These are phyloP conservation scores for Aphis craccivora DNA, from an alignment of 1,140 invertebrate species.

Conservation along the genomic window DNA sequence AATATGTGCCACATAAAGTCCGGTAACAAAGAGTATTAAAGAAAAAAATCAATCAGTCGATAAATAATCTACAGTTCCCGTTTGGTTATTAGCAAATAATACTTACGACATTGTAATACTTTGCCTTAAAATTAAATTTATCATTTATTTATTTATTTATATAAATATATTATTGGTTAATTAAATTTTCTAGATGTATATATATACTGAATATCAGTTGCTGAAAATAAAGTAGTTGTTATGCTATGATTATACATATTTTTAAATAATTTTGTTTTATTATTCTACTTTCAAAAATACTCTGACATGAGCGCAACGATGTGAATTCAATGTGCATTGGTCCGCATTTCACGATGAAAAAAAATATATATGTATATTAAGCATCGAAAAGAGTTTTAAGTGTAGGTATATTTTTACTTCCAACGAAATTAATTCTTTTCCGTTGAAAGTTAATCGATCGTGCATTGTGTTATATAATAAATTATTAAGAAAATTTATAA, in stretches of 20 bases:
- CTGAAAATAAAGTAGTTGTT: not conserved
- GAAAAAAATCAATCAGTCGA: not conserved
- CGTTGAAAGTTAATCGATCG: not conserved
- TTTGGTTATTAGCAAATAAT: not conserved
- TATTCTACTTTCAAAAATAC: not conserved
- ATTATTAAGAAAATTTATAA: not conserved
- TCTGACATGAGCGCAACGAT: not conserved
- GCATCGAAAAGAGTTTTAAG: not conserved
- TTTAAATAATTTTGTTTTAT: slow-evolving; percentile 13
- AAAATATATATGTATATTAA: not conserved
- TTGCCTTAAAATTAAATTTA: not conserved
- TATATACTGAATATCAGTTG: too few species aligned
- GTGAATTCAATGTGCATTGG: slow-evolving; percentile 15
- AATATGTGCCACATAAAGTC: not conserved
- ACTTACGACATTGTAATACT: not conserved
- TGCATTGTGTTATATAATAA: not conserved
- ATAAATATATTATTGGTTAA: not conserved
- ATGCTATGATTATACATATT: not conserved
- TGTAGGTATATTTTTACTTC: slow-evolving; percentile 18
- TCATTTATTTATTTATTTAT: not conserved
- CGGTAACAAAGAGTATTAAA: not conserved
- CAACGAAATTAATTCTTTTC: not conserved
- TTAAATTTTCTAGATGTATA: not conserved
- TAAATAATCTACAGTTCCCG: not conserved
- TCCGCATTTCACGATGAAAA: not conserved